Percentiles rank a stretch among this genome's conserved stretches.
phyloP scores from a whole-genome alignment of 2,113 vertebrate genomes.

The rabbit (Oryctolagus cuniculus) region DNA sequence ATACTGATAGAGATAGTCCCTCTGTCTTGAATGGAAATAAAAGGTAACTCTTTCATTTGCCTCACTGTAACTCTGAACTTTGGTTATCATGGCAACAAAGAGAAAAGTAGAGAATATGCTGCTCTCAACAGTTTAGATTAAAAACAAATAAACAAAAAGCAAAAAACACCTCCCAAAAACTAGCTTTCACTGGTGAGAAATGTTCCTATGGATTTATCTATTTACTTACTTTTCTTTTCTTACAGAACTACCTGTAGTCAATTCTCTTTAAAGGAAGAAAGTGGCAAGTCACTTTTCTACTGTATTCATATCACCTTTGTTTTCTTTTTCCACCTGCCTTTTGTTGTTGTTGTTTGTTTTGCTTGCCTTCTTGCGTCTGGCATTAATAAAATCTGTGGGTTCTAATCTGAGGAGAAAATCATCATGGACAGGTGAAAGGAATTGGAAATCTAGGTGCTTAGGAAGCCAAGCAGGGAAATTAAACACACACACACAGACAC shows the following conservation, averaged over 20 bases:
- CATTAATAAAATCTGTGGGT: background rate
- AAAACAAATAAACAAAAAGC: background rate
- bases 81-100: background rate
- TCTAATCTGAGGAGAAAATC: background rate
- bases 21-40: background rate
- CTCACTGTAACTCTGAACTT: background rate
- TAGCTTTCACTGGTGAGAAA: constrained; percentile 13
- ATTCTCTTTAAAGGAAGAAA: background rate
- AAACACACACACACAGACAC: no score
- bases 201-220: background rate
- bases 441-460: background rate
- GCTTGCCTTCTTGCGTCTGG: background rate
- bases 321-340: background rate
- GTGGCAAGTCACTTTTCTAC: background rate
- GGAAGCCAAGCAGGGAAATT: background rate
- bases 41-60: background rate
- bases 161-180: no score
- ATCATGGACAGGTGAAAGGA: background rate
- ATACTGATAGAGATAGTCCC: background rate
- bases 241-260: background rate
- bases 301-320: background rate
- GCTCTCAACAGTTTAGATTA: background rate
- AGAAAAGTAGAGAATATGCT: background rate
- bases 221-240: background rate
- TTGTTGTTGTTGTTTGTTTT: background rate